Percentiles rank a stretch among this genome's conserved stretches.
Evolutionary conservation across 2,888 invertebrate species (phyloP).

Genomic region (Sesamia inferens): DNA sequence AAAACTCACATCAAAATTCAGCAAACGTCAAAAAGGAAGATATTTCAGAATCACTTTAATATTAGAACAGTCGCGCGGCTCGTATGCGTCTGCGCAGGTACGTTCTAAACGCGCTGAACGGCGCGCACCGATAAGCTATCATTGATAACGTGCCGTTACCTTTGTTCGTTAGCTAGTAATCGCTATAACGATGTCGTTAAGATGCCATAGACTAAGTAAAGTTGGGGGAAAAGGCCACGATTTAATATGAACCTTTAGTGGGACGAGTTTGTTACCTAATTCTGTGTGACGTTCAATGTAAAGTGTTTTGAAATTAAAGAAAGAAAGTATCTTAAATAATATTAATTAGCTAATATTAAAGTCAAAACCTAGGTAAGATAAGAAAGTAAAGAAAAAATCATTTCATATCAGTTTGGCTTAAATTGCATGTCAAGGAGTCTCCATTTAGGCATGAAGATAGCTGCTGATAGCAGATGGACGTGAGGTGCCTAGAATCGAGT

Average conservation of each 20-base stretch:
- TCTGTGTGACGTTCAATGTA: not conserved
- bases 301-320: not conserved
- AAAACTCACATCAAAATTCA: slow-evolving; percentile 35
- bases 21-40: slow-evolving; percentile 10
- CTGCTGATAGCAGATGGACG: too few species aligned
- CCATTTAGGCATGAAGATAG: too few species aligned
- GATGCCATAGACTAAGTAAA: slow-evolving; percentile 61
- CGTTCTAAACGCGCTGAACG: slow-evolving; percentile 57
- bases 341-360: too few species aligned
- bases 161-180: slow-evolving; percentile 60
- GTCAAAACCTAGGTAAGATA: not conserved
- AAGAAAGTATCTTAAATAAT: not conserved
- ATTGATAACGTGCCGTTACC: slow-evolving; percentile 73
- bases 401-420: too few species aligned
- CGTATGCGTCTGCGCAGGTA: slow-evolving; percentile 49
- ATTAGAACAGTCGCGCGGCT: slow-evolving; percentile 53
- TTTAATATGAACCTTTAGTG: not conserved
- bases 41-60: slow-evolving; percentile 47
- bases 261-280: slow-evolving; percentile 26
- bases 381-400: too few species aligned
- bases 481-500: too few species aligned
- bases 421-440: too few species aligned
- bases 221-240: not conserved
- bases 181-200: slow-evolving; percentile 67
- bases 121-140: slow-evolving; percentile 70